Percentiles rank a stretch among this genome's conserved stretches.
These are phyloP conservation scores for Rallus limicola DNA, from an alignment of 2,113 vertebrate genomes.

Conservation along the genomic window DNA sequence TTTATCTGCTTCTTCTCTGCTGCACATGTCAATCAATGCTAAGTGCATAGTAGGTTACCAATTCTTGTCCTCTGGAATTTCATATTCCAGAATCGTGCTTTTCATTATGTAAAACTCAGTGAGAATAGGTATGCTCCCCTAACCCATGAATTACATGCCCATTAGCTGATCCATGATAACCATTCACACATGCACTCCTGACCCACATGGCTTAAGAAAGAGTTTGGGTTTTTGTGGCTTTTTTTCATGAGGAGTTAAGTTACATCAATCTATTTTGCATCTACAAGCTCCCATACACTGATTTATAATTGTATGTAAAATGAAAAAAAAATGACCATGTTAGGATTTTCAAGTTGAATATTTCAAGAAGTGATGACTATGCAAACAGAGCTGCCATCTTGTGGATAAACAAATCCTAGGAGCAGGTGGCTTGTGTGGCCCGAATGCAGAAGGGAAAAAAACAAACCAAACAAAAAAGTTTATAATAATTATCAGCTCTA, in stretches of 20 bases:
- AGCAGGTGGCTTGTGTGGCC: background rate
- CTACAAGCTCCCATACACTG: background rate
- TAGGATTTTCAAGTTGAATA: background rate
- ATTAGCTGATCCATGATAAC: background rate
- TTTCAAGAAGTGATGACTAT: background rate
- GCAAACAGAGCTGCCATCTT: slow-evolving; percentile 67
- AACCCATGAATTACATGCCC: background rate
- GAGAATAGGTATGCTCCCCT: background rate
- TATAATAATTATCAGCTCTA: background rate
- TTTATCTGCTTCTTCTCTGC: background rate
- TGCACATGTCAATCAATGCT: background rate
- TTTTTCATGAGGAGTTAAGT: background rate
- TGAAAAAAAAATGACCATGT: rapidly evolving
- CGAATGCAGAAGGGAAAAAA: background rate
- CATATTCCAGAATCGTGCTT: background rate
- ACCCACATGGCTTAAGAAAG: background rate
- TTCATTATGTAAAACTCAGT: background rate
- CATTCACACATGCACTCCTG: background rate
- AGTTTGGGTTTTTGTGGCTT: background rate
- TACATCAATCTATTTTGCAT: background rate
- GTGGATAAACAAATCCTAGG: slow-evolving; percentile 25
- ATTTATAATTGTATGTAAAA: background rate
- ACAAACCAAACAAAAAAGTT: background rate
- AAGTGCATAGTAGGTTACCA: background rate
- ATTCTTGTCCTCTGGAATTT: background rate